phyloP scores from a whole-genome alignment of 2,888 invertebrate species.

The Oasisia sp. region DNA sequence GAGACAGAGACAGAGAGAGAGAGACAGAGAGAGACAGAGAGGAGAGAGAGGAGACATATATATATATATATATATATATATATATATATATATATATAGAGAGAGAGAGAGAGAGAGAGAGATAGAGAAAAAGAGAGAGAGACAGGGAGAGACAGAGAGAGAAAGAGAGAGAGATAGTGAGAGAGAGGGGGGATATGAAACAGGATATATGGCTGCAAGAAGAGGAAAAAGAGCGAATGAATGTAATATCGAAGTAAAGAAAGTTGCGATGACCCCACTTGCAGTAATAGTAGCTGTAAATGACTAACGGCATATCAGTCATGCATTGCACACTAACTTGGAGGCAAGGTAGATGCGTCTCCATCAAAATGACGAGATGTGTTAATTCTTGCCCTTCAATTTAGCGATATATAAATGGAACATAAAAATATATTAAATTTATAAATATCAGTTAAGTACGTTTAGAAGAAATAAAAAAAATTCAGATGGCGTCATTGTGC shows the following conservation, averaged over 20 bases:
- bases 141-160: background rate
- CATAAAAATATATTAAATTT: background rate
- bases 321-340: no score
- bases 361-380: no score
- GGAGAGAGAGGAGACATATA: background rate
- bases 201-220: background rate
- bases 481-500: no score
- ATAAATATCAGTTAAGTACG: no score
- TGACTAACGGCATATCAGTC: no score
- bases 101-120: background rate
- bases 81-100: no score
- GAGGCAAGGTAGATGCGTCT: no score
- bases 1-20: background rate
- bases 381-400: no score
- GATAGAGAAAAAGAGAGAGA: background rate
- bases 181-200: background rate
- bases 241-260: background rate
- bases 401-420: background rate
- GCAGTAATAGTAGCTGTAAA: no score
- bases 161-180: background rate
- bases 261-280: no score
- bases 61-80: no score
- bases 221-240: background rate
- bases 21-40: background rate
- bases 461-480: no score